These are phyloP conservation scores for Tridacna crocea DNA, from an alignment of 2,888 invertebrate species.

Conservation along the genomic window DNA sequence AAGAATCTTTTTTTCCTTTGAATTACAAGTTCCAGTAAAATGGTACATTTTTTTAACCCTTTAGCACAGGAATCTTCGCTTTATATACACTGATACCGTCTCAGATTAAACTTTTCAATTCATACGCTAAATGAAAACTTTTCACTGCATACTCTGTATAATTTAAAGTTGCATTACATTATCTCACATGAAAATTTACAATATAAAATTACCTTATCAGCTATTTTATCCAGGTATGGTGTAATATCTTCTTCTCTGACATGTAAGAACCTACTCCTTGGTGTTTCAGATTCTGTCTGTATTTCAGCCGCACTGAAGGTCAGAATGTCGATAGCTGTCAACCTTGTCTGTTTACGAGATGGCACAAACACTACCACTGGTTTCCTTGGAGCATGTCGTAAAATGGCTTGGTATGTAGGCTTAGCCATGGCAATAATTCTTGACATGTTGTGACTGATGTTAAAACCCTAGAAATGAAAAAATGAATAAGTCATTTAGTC, in stretches of 20 bases:
- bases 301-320: constrained; percentile 96
- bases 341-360: constrained; percentile 93
- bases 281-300: constrained; percentile 90
- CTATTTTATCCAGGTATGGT: constrained; percentile 94
- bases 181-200: too few relatives aligned
- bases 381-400: constrained; percentile 86
- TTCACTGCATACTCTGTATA: too few relatives aligned
- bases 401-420: constrained; percentile 96
- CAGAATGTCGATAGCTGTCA: constrained; percentile 98
- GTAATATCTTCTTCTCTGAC: constrained; percentile 91
- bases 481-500: background rate
- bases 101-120: too few relatives aligned
- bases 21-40: too few relatives aligned
- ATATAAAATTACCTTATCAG: constrained; percentile 89
- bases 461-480: constrained; percentile 90
- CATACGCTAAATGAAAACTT: too few relatives aligned
- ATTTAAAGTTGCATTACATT: too few relatives aligned
- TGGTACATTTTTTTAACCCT: too few relatives aligned
- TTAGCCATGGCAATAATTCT: constrained; percentile 98
- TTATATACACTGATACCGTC: too few relatives aligned
- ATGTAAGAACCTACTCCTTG: constrained; percentile 94
- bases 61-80: too few relatives aligned
- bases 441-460: constrained; percentile 98
- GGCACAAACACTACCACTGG: constrained; percentile 84
- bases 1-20: too few relatives aligned